Percentiles rank a stretch among this genome's conserved stretches.
These are phyloP conservation scores for Centruroides vittatus DNA, from an alignment of 1,140 invertebrate species.

Conservation along the genomic window DNA sequence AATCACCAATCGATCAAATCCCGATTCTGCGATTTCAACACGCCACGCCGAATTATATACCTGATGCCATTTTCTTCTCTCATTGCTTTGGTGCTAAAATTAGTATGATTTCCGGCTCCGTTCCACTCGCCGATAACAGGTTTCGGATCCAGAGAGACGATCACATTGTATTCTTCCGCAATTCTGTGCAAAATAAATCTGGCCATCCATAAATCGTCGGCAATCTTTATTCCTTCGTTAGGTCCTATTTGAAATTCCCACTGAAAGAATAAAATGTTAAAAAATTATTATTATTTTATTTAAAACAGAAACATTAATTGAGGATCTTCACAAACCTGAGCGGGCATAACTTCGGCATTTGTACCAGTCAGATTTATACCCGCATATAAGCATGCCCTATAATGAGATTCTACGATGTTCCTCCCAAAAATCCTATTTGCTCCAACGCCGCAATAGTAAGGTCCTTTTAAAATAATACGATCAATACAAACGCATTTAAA, in stretches of 20 bases:
- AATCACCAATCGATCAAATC: too few relatives aligned
- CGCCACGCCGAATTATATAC: constrained; percentile 29
- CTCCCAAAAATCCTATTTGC: constrained; percentile 83
- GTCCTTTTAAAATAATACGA: constrained; percentile 37
- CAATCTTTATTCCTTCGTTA: constrained; percentile 61
- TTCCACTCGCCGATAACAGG: constrained; percentile 73
- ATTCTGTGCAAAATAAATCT: constrained; percentile 68
- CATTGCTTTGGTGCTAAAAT: constrained; percentile 82
- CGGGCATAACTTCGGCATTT: constrained; percentile 92
- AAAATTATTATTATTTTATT: not conserved
- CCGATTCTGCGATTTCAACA: too few relatives aligned
- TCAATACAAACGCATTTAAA: too few relatives aligned
- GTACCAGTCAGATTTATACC: constrained; percentile 76
- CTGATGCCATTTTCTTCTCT: constrained; percentile 60
- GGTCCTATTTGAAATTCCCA: constrained; percentile 44
- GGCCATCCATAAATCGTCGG: constrained; percentile 82
- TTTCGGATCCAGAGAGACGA: constrained; percentile 76
- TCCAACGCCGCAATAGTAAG: constrained; percentile 92
- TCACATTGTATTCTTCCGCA: constrained; percentile 80
- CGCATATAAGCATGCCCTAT: constrained; percentile 66
- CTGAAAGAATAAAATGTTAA: not conserved
- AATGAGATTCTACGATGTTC: constrained; percentile 84
- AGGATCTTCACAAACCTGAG: constrained; percentile 35
- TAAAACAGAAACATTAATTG: not conserved
- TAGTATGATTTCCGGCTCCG: constrained; percentile 72